Base-by-base conservation (phyloP, 2,797 vertebrate species). In the Paguma larvata region DNA sequence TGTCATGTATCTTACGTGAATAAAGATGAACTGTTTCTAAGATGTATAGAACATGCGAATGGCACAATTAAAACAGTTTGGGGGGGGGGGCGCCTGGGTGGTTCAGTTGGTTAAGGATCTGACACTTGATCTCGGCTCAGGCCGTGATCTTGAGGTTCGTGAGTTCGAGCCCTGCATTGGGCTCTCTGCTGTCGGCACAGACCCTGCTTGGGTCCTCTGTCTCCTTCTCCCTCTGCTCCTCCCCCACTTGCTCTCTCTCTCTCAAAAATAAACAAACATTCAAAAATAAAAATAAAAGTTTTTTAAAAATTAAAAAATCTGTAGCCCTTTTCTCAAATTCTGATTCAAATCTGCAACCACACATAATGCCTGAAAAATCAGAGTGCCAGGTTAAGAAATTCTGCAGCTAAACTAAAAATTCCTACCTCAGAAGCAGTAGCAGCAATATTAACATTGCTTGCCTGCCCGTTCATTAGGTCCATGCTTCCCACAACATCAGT, bases 381-480 rank as follows among this genome's bases (percentile, higher is more conserved):
- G 56, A 88, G 77, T 41, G 14, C 23, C 72, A 85, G 65, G 48
- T 46, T 46, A 48, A 87, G 65, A 85, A 87, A 75, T 13, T 34
- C 70, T 6, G 10, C 14, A 51, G 23, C 27, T 79, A 4, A 30
- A 59, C 98, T 99, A 96, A 99, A 3, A 72, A 15, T 59, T 46
- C 99, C 99, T 98, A 99, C 99, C 99, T 99, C 99, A 91, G 99
- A 99, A 98, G 99, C 97, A 82, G 99, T 98, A 67, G 99, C 98
- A 83, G 98, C 98, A 27, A 99, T 97, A 97, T 98, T 99, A 98
- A 98, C 99, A 98, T 97, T 98, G 98, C 99, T 98, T 98, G 99
- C 98, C 98, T 99, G 99, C 98, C 99, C 99, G 98, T 99, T 99
- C 98, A 99, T 99, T 95, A 99, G 98, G 98, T 99, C 99, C 99